Evolutionary conservation across 2,797 vertebrate species (phyloP).

Genomic region (Pangasius djambal): DNA sequence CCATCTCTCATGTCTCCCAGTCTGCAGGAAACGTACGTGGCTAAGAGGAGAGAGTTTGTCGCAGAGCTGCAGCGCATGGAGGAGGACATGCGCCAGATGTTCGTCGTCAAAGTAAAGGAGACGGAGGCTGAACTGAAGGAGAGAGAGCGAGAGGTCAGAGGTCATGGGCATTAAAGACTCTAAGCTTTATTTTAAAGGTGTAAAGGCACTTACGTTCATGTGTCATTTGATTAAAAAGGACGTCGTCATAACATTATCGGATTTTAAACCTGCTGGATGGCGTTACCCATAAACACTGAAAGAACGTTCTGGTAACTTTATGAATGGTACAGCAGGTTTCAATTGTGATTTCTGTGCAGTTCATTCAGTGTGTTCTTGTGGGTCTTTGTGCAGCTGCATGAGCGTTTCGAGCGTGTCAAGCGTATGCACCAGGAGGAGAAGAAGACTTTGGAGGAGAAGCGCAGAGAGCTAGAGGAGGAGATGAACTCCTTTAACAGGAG

Average conservation of each 20-base stretch:
- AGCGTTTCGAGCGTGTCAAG: slow-evolving; percentile 95
- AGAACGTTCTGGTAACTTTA: not conserved
- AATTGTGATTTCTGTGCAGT: not conserved
- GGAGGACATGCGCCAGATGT: slow-evolving; percentile 98
- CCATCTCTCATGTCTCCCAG: slow-evolving; percentile 67
- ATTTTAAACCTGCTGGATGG: not conserved
- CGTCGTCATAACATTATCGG: not conserved
- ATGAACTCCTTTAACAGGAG: slow-evolving; percentile 90
- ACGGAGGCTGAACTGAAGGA: slow-evolving; percentile 95
- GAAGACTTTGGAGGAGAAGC: slow-evolving; percentile 91
- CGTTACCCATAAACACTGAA: not conserved
- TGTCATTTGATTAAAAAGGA: not conserved
- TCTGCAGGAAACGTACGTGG: slow-evolving; percentile 93
- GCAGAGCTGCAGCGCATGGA: slow-evolving; percentile 91
- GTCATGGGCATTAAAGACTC: slow-evolving; percentile 3
- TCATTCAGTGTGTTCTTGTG: not conserved
- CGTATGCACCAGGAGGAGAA: slow-evolving; percentile 95
- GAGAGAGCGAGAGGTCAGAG: slow-evolving; percentile 89
- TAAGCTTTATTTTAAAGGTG: not conserved
- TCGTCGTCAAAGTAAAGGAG: slow-evolving; percentile 97
- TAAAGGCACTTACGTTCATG: not conserved
- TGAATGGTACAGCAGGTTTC: not conserved
- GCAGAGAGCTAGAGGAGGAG: slow-evolving; percentile 90
- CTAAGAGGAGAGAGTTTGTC: slow-evolving; percentile 94
- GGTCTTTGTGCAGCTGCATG: slow-evolving; percentile 82